These are phyloP conservation scores for Aphidoletes aphidimyza DNA, from an alignment of 2,888 invertebrate species.

Conservation along the genomic window DNA sequence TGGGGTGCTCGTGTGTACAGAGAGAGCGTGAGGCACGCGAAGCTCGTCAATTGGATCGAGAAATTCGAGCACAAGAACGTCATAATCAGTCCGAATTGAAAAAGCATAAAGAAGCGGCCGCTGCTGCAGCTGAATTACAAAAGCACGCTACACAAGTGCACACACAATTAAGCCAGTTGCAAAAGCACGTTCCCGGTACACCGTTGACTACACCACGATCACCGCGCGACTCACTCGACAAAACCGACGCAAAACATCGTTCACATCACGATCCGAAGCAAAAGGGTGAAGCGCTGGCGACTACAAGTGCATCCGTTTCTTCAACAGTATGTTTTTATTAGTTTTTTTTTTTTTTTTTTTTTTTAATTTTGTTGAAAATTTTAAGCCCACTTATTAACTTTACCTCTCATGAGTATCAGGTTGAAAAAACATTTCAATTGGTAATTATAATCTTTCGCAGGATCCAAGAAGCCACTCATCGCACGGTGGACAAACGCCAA, in stretches of 20 bases:
- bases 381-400: not conserved
- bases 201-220: constrained; percentile 56
- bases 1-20: constrained; percentile 58
- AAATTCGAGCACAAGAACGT: constrained; percentile 61
- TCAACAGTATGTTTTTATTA: not conserved
- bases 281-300: constrained; percentile 39
- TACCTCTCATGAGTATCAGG: no score
- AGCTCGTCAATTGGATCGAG: constrained; percentile 66
- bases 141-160: constrained; percentile 54
- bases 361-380: not conserved
- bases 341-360: not conserved
- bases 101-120: constrained; percentile 55
- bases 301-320: constrained; percentile 21
- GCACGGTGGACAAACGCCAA: constrained; percentile 34
- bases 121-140: not conserved
- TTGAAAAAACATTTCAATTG: no score
- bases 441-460: not conserved
- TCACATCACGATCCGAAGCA: not conserved
- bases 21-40: constrained; percentile 66
- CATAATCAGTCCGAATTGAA: constrained; percentile 62
- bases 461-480: constrained; percentile 17
- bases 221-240: constrained; percentile 58
- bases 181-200: constrained; percentile 52
- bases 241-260: not conserved
- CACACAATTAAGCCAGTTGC: constrained; percentile 54